Evolutionary conservation across 2,888 invertebrate genomes (phyloP), one percentile per base, ranked within the genome.

Genomic region (Eristalinus aeneus): DNA sequence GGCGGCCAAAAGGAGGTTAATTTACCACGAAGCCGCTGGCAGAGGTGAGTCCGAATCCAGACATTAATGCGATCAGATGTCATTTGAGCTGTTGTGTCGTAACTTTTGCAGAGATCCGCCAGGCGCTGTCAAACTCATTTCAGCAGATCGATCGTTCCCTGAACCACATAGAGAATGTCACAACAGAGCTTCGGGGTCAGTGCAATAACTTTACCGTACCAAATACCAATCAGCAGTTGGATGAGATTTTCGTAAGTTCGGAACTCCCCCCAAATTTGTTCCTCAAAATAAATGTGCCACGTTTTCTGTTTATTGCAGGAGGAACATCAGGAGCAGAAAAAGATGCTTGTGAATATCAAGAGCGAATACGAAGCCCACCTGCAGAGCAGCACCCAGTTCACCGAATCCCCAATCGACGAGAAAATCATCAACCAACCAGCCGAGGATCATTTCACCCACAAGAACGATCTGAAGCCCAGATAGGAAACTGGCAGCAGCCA

Each of bases 311-410:
- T 2, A 4, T 36, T 46, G 11, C 80, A 92, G 93, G 91, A 92
- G 87, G 93, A 92, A 81, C 92, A 91, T 73, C 92, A 92, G 74
- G 91, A 91, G 76, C 92, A 92, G 86, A 90, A 90, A 34, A 90
- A 92, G 88, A 89, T 92, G 75, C 90, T 90, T 81, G 90, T 92
- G 60, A 90, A 91, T 80, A 92, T 92, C 36, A 91, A 90, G 64
- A 91, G 89, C 78, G 92, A 92, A 84, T 92, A 90, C 75, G 90
- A 91, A 85, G 90, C 90, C 68, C 91, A 91, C 88, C 81, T 91
- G 76, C 91, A 91, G 63, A 85, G 87, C 46, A 81, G 74, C 46
- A 64, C 82, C 5, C 46, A 46, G 32, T 78, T 82, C 65, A 71
- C 73, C 11, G 61, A 82, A 22, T 78, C 82, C 16, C 78, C 86